Base-by-base conservation (phyloP, 2,888 invertebrate genomes). In the Tetropium fuscum region DNA sequence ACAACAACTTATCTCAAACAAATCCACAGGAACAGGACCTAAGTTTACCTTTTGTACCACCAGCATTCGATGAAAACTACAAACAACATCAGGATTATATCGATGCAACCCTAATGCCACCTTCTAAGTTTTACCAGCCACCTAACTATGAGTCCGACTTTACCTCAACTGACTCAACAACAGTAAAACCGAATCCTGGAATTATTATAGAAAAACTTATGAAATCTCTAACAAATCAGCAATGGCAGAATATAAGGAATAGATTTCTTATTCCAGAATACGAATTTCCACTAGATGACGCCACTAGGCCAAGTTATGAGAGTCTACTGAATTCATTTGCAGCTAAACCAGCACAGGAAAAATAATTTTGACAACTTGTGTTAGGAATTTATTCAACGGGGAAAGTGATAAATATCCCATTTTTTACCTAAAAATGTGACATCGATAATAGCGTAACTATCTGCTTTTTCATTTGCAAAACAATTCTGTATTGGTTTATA, bases 191-290 rank as follows among this genome's bases (percentile, higher is more conserved):
- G n/a, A n/a, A n/a, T n/a, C 57, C 60, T 0, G 67, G 67, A 3
- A 60, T 67, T 15, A 44, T 57, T 13, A 51, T 67, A 2, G 65
- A 51, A 18, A 70, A 70, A 25, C 68, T 71, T 13, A 74, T 73
- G 65, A 58, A 68, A 20, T 66, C 72, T 8, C 70, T 72, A 55
- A 74, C 68, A 43, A 63, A 58, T 1, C 65, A 74, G 47, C 71
- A 79, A 32, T 78, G 80, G 75, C 73, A 78, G 40, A 75, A 79
- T 47, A 57, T 82, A 22, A 69, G 80, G 57, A 70, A 74, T 27
- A 68, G 76, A 49, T 80, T 80, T 64, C 72, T 78, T 3, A 82
- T 82, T 56, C 82, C 82, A 0, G 82, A 82, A 62, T 81, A 79
- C 55, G 79, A 81, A 48, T 82, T 82, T 72, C 82, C 82, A 0